A percentile compares a stretch with the other conserved stretches of the same genome.
Evolutionary conservation across 2,113 vertebrate genomes (phyloP).

Genomic region (Acanthochromis polyacanthus): DNA sequence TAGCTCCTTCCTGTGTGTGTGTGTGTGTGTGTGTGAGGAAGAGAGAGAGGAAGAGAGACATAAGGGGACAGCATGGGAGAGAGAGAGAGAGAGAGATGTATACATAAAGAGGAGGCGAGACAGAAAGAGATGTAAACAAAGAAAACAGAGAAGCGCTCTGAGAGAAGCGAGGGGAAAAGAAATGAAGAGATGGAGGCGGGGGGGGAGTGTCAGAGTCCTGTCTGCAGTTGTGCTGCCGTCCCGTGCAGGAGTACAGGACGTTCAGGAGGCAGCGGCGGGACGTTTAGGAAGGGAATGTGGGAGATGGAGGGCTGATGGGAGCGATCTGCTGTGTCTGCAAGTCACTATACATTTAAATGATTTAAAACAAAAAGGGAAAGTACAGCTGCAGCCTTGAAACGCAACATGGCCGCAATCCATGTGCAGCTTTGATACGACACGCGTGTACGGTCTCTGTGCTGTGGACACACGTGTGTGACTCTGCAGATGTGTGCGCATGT

Average conservation of each 20-base stretch:
- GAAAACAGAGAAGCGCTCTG: conserved; percentile 18
- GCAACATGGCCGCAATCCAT: conserved; percentile 9
- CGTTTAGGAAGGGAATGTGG: conserved; percentile 6
- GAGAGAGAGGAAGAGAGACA: background rate
- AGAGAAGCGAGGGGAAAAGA: background rate
- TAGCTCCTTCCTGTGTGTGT: conserved; percentile 40
- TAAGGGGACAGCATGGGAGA: background rate
- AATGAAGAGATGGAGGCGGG: background rate
- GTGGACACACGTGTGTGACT: conserved; percentile 41
- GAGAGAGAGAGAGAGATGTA: conserved; percentile 28
- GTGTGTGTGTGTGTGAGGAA: conserved; percentile 15
- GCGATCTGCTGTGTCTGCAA: background rate
- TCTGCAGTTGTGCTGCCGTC: conserved; percentile 41
- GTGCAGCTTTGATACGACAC: conserved; percentile 24
- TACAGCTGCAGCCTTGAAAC: background rate
- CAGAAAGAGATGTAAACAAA: conserved; percentile 57
- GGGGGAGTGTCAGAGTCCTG: conserved; percentile 23
- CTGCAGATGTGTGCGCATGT: conserved; percentile 54
- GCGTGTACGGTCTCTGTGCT: conserved; percentile 3
- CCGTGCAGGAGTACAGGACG: conserved; percentile 29
- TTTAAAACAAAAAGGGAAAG: no score
- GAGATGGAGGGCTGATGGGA: background rate
- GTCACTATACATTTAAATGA: background rate
- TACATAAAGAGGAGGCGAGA: conserved; percentile 29
- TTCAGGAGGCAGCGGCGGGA: background rate